A percentile compares a stretch with the other conserved stretches of the same genome.
phyloP scores from a whole-genome alignment of 2,888 invertebrate genomes.

The Azorinus chamasolen region DNA sequence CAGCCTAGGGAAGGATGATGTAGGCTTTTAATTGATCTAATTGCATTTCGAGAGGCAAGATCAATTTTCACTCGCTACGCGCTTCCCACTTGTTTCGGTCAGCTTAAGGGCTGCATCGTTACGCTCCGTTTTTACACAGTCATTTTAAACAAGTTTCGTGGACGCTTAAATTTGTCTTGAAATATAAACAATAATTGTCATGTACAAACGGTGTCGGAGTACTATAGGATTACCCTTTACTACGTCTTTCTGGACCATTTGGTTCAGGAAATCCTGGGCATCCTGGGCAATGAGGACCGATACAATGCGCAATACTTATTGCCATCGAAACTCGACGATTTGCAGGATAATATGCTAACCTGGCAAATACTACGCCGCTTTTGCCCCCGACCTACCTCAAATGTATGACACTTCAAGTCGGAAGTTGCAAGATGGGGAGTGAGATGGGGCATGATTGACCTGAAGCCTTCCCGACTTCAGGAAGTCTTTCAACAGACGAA shows the following conservation, averaged over 20 bases:
- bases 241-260: conserved; percentile 27
- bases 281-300: conserved; percentile 16
- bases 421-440: conserved; percentile 24
- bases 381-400: conserved; percentile 14
- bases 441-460: conserved; percentile 21
- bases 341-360: conserved; percentile 11
- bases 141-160: too few species aligned
- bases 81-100: too few species aligned
- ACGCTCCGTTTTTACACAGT: too few species aligned
- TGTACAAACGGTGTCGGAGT: conserved; percentile 20
- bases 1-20: too few species aligned
- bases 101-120: too few species aligned
- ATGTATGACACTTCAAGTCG: conserved; percentile 5
- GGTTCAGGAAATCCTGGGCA: conserved; percentile 18
- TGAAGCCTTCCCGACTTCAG: conserved; percentile 15
- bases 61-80: too few species aligned
- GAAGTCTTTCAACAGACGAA: conserved; percentile 13
- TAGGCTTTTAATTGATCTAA: too few species aligned
- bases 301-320: conserved; percentile 22
- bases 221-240: conserved; percentile 16
- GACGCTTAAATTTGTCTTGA: too few species aligned
- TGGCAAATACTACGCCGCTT: conserved; percentile 7
- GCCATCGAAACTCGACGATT: conserved; percentile 11
- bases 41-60: too few species aligned
- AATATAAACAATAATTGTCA: too few species aligned